Evolutionary conservation across 2,797 vertebrate species (phyloP), one percentile per base, ranked within the genome.

Genomic region (Apodemus agrarius): DNA sequence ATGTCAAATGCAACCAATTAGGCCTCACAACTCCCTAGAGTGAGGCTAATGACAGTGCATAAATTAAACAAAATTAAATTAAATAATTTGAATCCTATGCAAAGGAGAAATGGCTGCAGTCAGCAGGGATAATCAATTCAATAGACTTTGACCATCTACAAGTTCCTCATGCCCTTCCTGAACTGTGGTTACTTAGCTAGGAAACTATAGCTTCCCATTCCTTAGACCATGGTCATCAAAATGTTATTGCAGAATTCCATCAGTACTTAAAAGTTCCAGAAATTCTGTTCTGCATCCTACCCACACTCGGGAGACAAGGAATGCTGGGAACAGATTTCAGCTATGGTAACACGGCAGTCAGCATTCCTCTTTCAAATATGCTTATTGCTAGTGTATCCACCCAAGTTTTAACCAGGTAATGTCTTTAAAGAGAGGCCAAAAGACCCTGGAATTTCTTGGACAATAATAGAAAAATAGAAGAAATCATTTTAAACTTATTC

Each of bases 21-120:
- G 31, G 61, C 37, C 74, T 83, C 40, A 52, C 46, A 79, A 82
- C 29, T 97, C 83, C 83, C 94, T 83, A 22, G 57, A 93, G 85
- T 91, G 31, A 96, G 92, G 26, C 37, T 80, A 94, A 46, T 69
- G 74, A 95, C 79, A 91, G 16, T 21, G 34, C n/a, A 93, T 93
- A 91, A 90, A 96, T 96, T 95, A 97, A 96, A 63, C 24, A 89
- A 96, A 95, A 97, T 95, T 96, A 94, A 94, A 97, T 96, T 82
- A 97, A 96, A 96, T 93, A 93, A 95, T 94, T 82, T 95, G 78
- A 96, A 91, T 94, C 31, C 46, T 82, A 90, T 80, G 69, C 84
- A 97, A 90, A 95, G 84, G 43, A 80, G 96, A 97, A 97, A 96
- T 79, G 65, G 86, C 87, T 83, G 63, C 26, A 17, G 26, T 92